Conservation (phyloP, 1,140 invertebrate species). For the Cecropterus lyciades region DNA sequence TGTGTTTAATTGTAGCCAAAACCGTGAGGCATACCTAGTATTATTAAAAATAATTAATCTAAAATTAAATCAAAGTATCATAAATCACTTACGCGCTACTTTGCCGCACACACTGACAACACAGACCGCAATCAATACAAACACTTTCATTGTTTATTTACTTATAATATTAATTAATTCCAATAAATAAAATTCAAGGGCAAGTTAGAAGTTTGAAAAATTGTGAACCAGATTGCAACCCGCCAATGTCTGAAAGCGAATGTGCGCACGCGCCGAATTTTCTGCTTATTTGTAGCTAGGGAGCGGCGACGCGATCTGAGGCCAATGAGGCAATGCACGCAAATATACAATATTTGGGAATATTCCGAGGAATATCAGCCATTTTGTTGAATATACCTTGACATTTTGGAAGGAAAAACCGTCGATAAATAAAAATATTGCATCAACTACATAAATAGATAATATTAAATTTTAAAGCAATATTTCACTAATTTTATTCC, state of each 20-base stretch:
- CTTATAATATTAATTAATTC: slow-evolving; percentile 15
- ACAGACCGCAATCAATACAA: slow-evolving; percentile 49
- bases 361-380: slow-evolving; percentile 5
- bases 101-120: slow-evolving; percentile 48
- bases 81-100: slow-evolving; percentile 61
- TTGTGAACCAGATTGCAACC: slow-evolving; percentile 37
- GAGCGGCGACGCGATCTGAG: slow-evolving; percentile 40
- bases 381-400: slow-evolving; percentile 17
- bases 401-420: slow-evolving; percentile 2
- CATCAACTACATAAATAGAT: no score
- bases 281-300: slow-evolving; percentile 66
- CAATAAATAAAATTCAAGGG: slow-evolving; percentile 15
- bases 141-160: slow-evolving; percentile 54
- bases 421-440: slow-evolving; percentile 15
- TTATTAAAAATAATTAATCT: no score
- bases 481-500: no score
- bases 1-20: no score
- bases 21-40: no score
- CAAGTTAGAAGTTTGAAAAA: slow-evolving; percentile 1
- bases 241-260: slow-evolving; percentile 47
- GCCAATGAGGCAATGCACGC: slow-evolving; percentile 50
- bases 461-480: no score
- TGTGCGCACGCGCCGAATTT: slow-evolving; percentile 55
- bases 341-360: slow-evolving; percentile 39
- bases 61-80: no score